Percentiles rank a stretch among this genome's conserved stretches.
phyloP scores from a whole-genome alignment of 1,140 invertebrate species.

The Drosophila oshimai region DNA sequence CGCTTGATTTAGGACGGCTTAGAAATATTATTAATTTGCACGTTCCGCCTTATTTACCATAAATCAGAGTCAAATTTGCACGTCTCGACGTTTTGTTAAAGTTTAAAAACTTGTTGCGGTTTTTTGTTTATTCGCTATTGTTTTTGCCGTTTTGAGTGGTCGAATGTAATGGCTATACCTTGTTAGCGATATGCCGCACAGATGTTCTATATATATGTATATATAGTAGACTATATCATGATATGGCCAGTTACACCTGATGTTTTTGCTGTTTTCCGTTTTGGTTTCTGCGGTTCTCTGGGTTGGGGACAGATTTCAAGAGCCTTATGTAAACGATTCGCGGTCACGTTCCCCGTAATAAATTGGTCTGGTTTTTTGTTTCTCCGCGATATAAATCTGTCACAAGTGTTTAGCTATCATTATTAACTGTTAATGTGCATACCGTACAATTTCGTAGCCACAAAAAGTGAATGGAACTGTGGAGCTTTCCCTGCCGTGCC shows the following conservation, averaged over 20 bases:
- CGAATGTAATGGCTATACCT: slow-evolving; percentile 61
- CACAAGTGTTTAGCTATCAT: slow-evolving; percentile 37
- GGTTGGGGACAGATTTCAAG: slow-evolving; percentile 62
- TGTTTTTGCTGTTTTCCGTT: slow-evolving; percentile 26
- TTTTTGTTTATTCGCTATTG: slow-evolving; percentile 19
- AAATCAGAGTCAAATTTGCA: slow-evolving; percentile 59
- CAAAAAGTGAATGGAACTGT: slow-evolving; percentile 51
- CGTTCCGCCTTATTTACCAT: slow-evolving; percentile 57
- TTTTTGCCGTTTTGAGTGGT: slow-evolving; percentile 33
- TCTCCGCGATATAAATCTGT: slow-evolving; percentile 15
- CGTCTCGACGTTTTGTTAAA: slow-evolving; percentile 52
- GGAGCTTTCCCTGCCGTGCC: slow-evolving; percentile 26
- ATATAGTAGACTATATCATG: slow-evolving; percentile 15
- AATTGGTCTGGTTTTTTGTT: slow-evolving; percentile 10
- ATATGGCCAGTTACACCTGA: slow-evolving; percentile 32
- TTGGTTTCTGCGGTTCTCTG: slow-evolving; percentile 56
- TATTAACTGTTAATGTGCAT: slow-evolving; percentile 35
- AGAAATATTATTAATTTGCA: slow-evolving; percentile 50
- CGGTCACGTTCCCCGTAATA: slow-evolving; percentile 56
- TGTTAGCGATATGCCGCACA: slow-evolving; percentile 44
- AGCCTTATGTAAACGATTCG: slow-evolving; percentile 72
- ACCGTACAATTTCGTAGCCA: slow-evolving; percentile 5
- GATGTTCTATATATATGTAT: slow-evolving; percentile 19
- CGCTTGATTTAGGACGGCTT: slow-evolving; percentile 16
- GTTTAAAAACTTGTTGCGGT: slow-evolving; percentile 40